Percentiles rank a stretch among this genome's conserved stretches.
Conservation (phyloP, 2,888 invertebrate species). For the Drosophila robusta region DNA sequence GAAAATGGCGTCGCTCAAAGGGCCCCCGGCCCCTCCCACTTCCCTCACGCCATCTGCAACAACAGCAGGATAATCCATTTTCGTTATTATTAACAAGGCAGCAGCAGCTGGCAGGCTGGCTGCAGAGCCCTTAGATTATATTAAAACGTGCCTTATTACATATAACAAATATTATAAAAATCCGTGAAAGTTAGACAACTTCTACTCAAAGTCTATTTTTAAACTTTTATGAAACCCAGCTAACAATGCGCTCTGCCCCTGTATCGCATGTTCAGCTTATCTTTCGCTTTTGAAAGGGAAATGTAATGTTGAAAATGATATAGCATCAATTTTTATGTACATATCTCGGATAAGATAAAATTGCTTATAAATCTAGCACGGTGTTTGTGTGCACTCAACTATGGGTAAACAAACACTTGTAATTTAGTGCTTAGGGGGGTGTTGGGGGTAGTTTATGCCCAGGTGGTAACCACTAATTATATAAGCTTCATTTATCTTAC, state of each 20-base stretch:
- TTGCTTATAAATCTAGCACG: slow-evolving; percentile 5
- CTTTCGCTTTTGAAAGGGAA: slow-evolving; percentile 33
- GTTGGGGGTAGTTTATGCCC: not conserved
- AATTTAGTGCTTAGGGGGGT: slow-evolving; percentile 11
- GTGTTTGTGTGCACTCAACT: slow-evolving; percentile 8
- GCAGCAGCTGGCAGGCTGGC: slow-evolving; percentile 31
- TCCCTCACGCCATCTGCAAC: not conserved
- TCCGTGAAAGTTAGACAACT: not conserved
- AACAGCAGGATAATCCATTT: slow-evolving; percentile 74
- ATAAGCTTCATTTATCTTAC: slow-evolving; percentile 86
- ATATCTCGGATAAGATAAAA: slow-evolving; percentile 29
- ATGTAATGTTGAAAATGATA: slow-evolving; percentile 30
- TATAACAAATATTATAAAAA: slow-evolving; percentile 13
- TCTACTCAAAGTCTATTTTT: not conserved
- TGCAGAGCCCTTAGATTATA: not conserved
- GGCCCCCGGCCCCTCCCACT: not conserved
- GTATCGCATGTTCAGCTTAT: slow-evolving; percentile 16
- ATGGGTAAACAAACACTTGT: slow-evolving; percentile 1
- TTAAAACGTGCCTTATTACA: slow-evolving; percentile 4
- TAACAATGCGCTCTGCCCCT: not conserved
- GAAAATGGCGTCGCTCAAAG: slow-evolving; percentile 46
- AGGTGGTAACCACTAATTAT: not conserved
- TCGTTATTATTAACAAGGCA: slow-evolving; percentile 53
- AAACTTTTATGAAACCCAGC: not conserved
- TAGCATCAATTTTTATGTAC: slow-evolving; percentile 5